These are phyloP conservation scores for Tetanocera ferruginea DNA, from an alignment of 2,888 invertebrate species.

Conservation along the genomic window DNA sequence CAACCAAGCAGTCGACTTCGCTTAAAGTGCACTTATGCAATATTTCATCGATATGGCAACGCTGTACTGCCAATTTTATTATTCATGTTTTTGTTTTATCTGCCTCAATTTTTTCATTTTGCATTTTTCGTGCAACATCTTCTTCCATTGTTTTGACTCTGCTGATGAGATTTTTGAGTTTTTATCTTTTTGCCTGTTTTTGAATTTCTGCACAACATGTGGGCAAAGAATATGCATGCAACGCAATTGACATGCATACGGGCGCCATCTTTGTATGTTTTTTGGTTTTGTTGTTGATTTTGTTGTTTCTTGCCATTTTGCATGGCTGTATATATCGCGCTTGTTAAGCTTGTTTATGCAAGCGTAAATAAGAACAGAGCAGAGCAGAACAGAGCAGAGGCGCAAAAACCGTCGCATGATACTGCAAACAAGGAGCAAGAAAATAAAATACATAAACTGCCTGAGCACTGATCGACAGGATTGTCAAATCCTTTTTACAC, in stretches of 20 bases:
- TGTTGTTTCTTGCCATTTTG: background rate
- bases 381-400: too few relatives aligned
- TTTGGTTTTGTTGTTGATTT: background rate
- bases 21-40: constrained; percentile 12
- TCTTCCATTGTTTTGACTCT: background rate
- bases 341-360: constrained; percentile 31
- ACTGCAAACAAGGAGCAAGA: background rate
- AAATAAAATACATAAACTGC: background rate
- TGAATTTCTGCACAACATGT: background rate
- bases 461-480: constrained; percentile 16
- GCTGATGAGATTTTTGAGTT: background rate
- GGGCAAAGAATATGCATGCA: background rate
- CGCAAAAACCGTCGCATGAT: background rate
- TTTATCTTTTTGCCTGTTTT: background rate
- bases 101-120: background rate
- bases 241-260: constrained; percentile 9
- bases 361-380: constrained; percentile 20
- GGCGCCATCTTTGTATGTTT: constrained; percentile 3
- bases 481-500: constrained; percentile 13
- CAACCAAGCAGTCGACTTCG: background rate
- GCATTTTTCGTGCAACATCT: background rate
- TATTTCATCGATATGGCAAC: constrained; percentile 27
- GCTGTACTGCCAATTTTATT: background rate
- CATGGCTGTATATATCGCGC: constrained; percentile 12
- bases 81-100: background rate